Conservation (phyloP, 2,113 vertebrate species). For the Otis tarda region DNA sequence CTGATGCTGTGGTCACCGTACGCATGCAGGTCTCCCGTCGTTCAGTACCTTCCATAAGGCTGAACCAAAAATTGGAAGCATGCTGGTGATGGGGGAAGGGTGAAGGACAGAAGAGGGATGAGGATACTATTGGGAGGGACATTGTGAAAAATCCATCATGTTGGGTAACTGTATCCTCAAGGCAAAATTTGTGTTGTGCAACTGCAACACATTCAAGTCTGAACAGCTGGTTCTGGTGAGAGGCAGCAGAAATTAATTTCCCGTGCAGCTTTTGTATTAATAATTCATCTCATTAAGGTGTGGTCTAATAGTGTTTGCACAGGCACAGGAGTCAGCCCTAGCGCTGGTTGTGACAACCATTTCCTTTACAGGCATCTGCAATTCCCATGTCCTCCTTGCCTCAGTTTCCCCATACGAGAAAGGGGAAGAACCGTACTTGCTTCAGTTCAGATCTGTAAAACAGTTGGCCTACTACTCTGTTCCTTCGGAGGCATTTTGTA, state of each 20-base stretch:
- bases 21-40: accelerated
- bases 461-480: not conserved
- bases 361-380: not conserved
- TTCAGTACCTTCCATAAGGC: not conserved
- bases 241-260: conserved; percentile 34
- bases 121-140: not conserved
- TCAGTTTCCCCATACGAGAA: accelerated
- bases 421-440: not conserved
- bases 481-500: not conserved
- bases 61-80: not conserved
- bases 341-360: not conserved
- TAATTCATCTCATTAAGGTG: conserved; percentile 37
- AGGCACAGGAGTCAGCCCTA: not conserved
- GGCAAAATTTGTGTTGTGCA: conserved; percentile 38
- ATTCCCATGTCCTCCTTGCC: not conserved
- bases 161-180: conserved; percentile 48
- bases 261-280: conserved; percentile 39
- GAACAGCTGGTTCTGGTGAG: conserved; percentile 46
- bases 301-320: conserved; percentile 5
- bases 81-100: not conserved
- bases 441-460: not conserved
- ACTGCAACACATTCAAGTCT: conserved; percentile 36
- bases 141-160: not conserved
- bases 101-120: not conserved
- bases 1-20: not conserved